Conservation (phyloP, 1,140 invertebrate species). For the Rhagoletis zephyria region DNA sequence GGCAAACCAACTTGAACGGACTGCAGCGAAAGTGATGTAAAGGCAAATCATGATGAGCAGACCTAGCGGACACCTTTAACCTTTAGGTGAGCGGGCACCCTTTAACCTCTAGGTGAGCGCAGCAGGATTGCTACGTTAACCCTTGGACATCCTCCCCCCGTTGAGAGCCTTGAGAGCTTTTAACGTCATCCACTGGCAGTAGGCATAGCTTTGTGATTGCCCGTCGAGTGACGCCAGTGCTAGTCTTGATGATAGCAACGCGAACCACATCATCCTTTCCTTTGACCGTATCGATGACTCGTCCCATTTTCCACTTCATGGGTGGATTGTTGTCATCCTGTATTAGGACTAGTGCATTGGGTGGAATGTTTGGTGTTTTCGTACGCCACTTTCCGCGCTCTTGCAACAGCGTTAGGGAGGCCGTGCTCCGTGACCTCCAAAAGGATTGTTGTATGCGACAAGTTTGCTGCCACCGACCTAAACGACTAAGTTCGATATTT, state of each 20-base stretch:
- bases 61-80: too few relatives aligned
- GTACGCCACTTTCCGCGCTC: slow-evolving; percentile 51
- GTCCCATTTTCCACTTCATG: slow-evolving; percentile 63
- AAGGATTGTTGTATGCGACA: slow-evolving; percentile 26
- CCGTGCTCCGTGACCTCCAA: neutral
- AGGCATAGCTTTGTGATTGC: slow-evolving; percentile 45
- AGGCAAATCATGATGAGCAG: too few relatives aligned
- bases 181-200: slow-evolving; percentile 35
- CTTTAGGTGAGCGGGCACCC: too few relatives aligned
- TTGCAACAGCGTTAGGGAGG: neutral
- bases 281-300: neutral
- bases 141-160: slow-evolving; percentile 52
- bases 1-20: too few relatives aligned
- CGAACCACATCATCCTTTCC: slow-evolving; percentile 49
- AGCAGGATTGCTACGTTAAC: too few relatives aligned
- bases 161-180: slow-evolving; percentile 25
- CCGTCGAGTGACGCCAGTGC: neutral
- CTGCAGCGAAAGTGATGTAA: too few relatives aligned
- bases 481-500: neutral
- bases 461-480: slow-evolving; percentile 8
- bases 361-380: neutral
- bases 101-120: too few relatives aligned
- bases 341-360: slow-evolving; percentile 63
- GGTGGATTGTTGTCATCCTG: slow-evolving; percentile 67
- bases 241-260: slow-evolving; percentile 13